Conservation (phyloP, 2,888 invertebrate species). For the Tromatobia lineatoria region DNA sequence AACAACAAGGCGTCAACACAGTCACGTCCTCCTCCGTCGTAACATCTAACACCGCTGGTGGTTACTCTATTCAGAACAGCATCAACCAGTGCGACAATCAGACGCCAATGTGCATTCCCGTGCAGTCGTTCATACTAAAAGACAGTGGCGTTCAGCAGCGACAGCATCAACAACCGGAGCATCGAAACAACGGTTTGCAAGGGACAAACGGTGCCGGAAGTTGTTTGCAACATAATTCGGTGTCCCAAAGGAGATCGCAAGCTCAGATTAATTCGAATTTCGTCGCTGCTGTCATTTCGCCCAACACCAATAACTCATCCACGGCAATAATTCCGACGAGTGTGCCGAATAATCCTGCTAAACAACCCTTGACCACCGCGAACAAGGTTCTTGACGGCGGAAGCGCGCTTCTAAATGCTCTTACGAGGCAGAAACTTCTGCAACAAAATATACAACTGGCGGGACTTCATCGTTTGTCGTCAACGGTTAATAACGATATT, state of each 20-base stretch:
- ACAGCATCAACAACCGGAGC: constrained; percentile 15
- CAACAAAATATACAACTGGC: constrained; percentile 52
- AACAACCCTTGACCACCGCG: constrained; percentile 20
- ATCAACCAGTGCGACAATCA: constrained; percentile 38
- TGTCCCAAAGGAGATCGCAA: neutral
- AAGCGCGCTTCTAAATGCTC: constrained; percentile 64
- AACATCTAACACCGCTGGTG: constrained; percentile 40
- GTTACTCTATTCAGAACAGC: constrained; percentile 8
- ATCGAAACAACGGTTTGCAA: constrained; percentile 5
- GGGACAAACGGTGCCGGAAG: neutral
- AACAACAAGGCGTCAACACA: constrained; percentile 42
- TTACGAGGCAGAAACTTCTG: constrained; percentile 63
- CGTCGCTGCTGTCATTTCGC: constrained; percentile 1
- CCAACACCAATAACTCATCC: constrained; percentile 21
- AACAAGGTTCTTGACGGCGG: constrained; percentile 68
- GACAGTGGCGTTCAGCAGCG: constrained; percentile 18
- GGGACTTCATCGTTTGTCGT: constrained; percentile 33
- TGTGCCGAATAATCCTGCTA: neutral
- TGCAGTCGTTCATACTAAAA: constrained; percentile 9
- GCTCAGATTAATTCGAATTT: constrained; percentile 3
- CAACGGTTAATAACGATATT: neutral
- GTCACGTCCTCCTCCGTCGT: constrained; percentile 39
- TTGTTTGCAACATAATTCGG: neutral
- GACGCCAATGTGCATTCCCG: constrained; percentile 6
- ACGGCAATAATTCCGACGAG: neutral